Evolutionary conservation across 35 echinoderm and acorn worm species (phyloP), one percentile per base, ranked within the genome.

Genomic region (Apostichopus japonicus): DNA sequence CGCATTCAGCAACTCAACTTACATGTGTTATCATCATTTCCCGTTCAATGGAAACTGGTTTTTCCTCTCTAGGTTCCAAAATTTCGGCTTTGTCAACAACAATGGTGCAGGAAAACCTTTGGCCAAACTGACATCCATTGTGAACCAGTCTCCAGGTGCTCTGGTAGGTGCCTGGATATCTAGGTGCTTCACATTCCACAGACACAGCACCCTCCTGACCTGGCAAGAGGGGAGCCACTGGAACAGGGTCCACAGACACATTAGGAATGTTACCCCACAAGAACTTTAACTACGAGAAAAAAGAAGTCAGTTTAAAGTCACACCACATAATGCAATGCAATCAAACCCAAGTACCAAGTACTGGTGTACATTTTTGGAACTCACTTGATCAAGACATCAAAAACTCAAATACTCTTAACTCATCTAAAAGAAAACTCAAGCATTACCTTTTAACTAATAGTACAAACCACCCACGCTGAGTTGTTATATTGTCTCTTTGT

Each of bases 71-170:
- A 7, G 81, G 88, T 91, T 98, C 94, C 53, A 95, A 25, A 15
- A 94, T 78, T 70, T 98, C 96, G 0, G 82, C 83, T 59, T 80
- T 23, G 55, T 95, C 94, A 72, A 98, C 95, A 5, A 94, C 83
- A 56, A 98, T 96, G 79, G 72, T 93, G 67, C 97, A 98, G 82
- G 94, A 94, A 21, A 98, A 91, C 65, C 97, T 93, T 59, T 98
- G 94, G 54, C 97, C 97, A 92, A 98, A 98, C 63, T 98, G 94
- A 23, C 94, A 90, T 0, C 96, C 96, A 22, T 82, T 79, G n/a
- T 98, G 93, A 15, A 90, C 55, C 58, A 98, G 80, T 71, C 97
- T 90, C 97, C 97, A 98, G 72, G 94, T 92, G 79, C 97, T 98
- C 77, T 98, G 94, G 70, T 96, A 98, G 17, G 90, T 93, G 16